Evolutionary conservation across 2,888 invertebrate species (phyloP), one percentile per base, ranked within the genome.

Genomic region (Perithous albicinctus): DNA sequence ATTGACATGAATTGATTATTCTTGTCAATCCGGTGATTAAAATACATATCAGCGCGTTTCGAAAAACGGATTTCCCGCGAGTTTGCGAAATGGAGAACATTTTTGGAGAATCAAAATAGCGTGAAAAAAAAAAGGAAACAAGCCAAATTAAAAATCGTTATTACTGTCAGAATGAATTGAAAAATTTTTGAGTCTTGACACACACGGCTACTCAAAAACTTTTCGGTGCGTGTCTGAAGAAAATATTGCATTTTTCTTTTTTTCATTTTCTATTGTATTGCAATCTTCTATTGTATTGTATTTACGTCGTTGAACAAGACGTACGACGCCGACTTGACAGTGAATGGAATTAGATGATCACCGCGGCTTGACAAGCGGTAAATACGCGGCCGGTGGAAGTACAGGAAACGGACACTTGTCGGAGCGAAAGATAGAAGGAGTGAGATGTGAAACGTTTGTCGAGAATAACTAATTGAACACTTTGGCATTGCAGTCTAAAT

Each of bases 361-460:
- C 59, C 12, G 56, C 56, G 63, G 38, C n/a, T 35, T 78, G 63
- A 78, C 70, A 76, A 75, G 77, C 38, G 73, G 75, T 81, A 70
- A 87, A 90, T 88, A 85, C 82, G 82, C 81, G 82, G 83, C 86
- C 86, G 87, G 87, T 80, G 77, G 81, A 84, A 84, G 82, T 85
- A 86, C 90, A 89, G 89, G 89, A 90, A 90, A 82, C 87, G 85
- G 86, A 88, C 88, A 90, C 89, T 90, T 90, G 88, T 87, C 85
- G 85, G 86, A 86, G 86, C 85, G 85, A 78, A 73, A 48, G 51
- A 59, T 66, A 56, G 48, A 61, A 67, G 54, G 41, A 75, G 56
- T 61, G 51, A 73, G 41, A 61, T 72, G 72, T 63, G 10, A 51
- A 54, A 74, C 35, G 43, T 41, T 38, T 20, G 38, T 73, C 35